Evolutionary conservation across 35 echinoderm and acorn worm genomes (phyloP), one percentile per base, ranked within the genome.

Genomic region (Apostichopus parvimensis): DNA sequence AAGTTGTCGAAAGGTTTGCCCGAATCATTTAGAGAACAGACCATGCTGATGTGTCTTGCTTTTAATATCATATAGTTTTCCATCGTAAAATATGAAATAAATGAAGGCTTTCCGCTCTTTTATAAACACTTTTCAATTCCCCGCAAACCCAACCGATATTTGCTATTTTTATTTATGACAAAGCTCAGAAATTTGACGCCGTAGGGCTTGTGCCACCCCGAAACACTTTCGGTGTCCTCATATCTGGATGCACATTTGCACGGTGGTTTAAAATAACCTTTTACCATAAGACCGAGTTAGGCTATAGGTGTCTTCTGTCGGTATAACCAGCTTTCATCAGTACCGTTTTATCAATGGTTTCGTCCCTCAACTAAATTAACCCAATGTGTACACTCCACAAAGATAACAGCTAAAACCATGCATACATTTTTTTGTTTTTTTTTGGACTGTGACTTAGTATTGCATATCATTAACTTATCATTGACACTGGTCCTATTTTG

Each of bases 281-380:
- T 84, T 55, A 59, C 81, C 81, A 58, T 52, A 75, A n/a, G 71
- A 75, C 6, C 7, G 81, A 84, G 81, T 53, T 53, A 59, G 15
- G 81, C 53, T 56, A 58, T 25, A 34, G 57, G 17, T 84, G 57
- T 84, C 23, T 13, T 84, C 81, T 84, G 81, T 84, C 81, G 81
- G 81, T 55, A 59, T 9, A 84, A 59, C n/a, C 21, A 84, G 54
- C 81, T 84, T 84, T 84, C 81, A 84, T 84, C 81, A 58, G 18
- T 21, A 13, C 54, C 54, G 2, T 57, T 84, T 84, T 84, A 84
- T 58, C 81, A 84, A 84, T 84, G 18, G 81, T 55, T 58, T 58
- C 7, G 54, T 84, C 81, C 79, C 71, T 22, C 81, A 84, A 84
- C 81, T 84, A 84, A 84, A 84, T 84, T 84, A 84, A 84, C 81